phyloP scores from a whole-genome alignment of 2,797 vertebrate genomes.

The Hoplostethus mediterraneus region DNA sequence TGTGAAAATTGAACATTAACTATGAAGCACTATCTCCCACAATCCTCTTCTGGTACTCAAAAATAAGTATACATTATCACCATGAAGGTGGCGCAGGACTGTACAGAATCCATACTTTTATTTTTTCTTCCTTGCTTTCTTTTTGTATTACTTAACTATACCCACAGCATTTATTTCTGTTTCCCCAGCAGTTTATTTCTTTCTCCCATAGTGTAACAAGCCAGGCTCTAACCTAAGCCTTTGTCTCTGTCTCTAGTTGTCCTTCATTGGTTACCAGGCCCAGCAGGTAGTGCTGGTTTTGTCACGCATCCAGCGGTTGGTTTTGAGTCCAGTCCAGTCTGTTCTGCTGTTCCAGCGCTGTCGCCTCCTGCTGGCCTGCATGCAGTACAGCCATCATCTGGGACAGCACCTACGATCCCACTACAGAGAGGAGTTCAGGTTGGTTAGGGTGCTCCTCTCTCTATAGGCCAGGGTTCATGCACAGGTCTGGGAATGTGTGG shows the following conservation, averaged over 20 bases:
- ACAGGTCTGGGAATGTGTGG: too few species aligned
- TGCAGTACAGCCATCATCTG: constrained; percentile 80
- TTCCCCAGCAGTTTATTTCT: not conserved
- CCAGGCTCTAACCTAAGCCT: not conserved
- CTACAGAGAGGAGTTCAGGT: constrained; percentile 88
- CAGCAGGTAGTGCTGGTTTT: constrained; percentile 78
- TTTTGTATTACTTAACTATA: not conserved
- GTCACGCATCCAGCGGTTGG: constrained; percentile 51
- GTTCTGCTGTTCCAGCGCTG: constrained; percentile 87
- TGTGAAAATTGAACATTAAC: too few species aligned
- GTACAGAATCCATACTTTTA: too few species aligned
- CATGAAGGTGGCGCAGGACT: too few species aligned
- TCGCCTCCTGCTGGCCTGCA: constrained; percentile 83
- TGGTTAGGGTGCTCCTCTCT: not conserved
- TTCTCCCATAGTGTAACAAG: not conserved
- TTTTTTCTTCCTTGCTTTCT: not conserved
- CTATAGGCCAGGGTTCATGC: too few species aligned
- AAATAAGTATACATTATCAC: too few species aligned
- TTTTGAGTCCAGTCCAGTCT: constrained; percentile 74
- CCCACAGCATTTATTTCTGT: too few species aligned
- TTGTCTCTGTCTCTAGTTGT: constrained; percentile 63
- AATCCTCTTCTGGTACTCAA: too few species aligned
- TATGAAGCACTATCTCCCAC: too few species aligned
- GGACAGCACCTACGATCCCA: constrained; percentile 76
- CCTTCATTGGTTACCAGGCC: constrained; percentile 81